These are phyloP conservation scores for Corythucha ciliata DNA, from an alignment of 2,888 invertebrate species.

Conservation along the genomic window DNA sequence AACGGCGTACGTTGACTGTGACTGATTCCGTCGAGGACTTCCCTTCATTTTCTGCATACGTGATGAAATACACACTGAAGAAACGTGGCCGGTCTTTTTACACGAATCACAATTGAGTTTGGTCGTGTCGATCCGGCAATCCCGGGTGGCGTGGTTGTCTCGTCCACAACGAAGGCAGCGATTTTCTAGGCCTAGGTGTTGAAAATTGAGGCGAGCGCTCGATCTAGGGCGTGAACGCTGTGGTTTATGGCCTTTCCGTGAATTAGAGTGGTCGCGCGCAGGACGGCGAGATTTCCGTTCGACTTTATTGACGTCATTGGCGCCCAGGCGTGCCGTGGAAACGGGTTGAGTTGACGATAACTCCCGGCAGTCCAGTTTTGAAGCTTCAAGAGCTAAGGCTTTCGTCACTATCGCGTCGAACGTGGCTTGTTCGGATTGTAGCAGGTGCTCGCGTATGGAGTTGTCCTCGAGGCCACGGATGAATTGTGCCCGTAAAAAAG, in stretches of 20 bases:
- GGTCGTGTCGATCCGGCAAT: neutral
- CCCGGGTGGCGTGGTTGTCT: neutral
- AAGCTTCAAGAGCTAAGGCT: constrained; percentile 13
- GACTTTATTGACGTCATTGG: neutral
- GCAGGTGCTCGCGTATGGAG: neutral
- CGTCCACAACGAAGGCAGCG: constrained; percentile 3
- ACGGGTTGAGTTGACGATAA: neutral
- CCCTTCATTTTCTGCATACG: neutral
- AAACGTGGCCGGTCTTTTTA: constrained; percentile 5
- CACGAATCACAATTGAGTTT: constrained; percentile 8
- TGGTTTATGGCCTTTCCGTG: too few species aligned
- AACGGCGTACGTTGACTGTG: too few species aligned
- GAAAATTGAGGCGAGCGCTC: neutral
- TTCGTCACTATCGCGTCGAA: constrained; percentile 11
- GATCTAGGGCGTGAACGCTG: constrained; percentile 8
- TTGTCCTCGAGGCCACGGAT: constrained; percentile 11
- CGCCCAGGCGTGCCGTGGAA: neutral
- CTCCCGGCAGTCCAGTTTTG: constrained; percentile 7
- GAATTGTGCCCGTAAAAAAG: constrained; percentile 9
- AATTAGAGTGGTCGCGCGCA: too few species aligned
- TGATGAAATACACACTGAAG: neutral
- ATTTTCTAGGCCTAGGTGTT: constrained; percentile 11
- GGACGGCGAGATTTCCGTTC: neutral
- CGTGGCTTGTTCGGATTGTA: neutral
- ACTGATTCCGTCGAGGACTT: too few species aligned